Evolutionary conservation across 1,140 invertebrate genomes (phyloP), one percentile per base, ranked within the genome.

Genomic region (Hylyphantes graminicola): DNA sequence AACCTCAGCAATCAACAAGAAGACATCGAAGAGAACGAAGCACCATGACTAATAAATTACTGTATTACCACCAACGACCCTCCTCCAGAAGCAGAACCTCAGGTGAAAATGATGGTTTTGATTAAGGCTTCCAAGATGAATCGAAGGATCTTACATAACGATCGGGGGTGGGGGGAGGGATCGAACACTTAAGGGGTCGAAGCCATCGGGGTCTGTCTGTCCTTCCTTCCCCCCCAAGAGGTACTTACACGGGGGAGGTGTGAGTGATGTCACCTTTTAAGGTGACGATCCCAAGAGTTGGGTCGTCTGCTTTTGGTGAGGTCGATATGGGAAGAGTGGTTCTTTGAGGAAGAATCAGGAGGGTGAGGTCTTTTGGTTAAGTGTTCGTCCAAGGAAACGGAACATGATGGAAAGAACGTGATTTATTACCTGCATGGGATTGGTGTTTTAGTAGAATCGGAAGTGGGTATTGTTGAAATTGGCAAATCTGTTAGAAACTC

Each of bases 1-100:
- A 35, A 35, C 35, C 35, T 35, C 35, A 35, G 35, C 35, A 35
- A 35, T 35, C 35, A 35, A 35, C 35, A 35, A 35, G 35, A 35
- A 35, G 35, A 35, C 35, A 35, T 35, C 35, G 54, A 55, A 13
- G 7, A 53, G 51, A 10, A 17, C n/a, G 76, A 59, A 70, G 61
- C 53, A 80, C 65, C 77, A 80, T 80, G 77, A 70, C 77, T 80
- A 80, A 80, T 80, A 80, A 80, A 80, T 70, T 65, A 80, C 77
- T 70, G 67, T 80, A 80, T 80, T 80, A 70, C 77, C 65, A 35
- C 35, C 35, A 35, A 35, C n/a, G n/a, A 68, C 65, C 77, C 67
- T 53, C 15, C 35, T 35, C 5, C 35, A 35, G 35, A 5, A 35
- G 50, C 64, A 53, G 54, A 53, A 67, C 70, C 65, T 80, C 67